phyloP scores from a whole-genome alignment of 2,797 vertebrate genomes.

The Rhynchonycteris naso region DNA sequence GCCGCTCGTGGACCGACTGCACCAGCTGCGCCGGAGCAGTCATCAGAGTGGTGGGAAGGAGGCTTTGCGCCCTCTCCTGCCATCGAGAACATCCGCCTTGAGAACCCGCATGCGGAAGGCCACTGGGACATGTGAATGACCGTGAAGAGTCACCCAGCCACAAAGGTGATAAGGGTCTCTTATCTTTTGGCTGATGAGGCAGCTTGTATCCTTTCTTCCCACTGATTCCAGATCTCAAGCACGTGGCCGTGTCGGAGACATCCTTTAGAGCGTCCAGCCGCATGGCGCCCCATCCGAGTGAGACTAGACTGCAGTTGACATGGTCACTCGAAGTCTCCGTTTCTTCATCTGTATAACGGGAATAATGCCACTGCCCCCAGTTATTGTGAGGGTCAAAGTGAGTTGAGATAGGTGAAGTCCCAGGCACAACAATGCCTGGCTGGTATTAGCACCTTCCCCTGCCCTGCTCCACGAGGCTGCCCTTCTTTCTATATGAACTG shows the following conservation, averaged over 20 bases:
- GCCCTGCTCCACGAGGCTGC: neutral
- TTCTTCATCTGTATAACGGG: neutral
- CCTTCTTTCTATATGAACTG: neutral
- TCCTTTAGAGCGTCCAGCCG: neutral
- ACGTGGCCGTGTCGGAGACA: neutral
- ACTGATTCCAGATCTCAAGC: neutral
- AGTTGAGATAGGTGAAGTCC: neutral
- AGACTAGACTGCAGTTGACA: neutral
- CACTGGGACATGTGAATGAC: too few relatives aligned
- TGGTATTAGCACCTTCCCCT: neutral
- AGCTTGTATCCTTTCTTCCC: neutral
- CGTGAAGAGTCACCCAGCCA: neutral
- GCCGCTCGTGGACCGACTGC: accelerated
- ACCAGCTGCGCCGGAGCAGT: neutral
- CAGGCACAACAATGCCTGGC: neutral
- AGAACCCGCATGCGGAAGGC: neutral
- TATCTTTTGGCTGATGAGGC: neutral
- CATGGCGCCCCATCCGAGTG: neutral
- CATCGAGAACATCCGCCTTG: neutral
- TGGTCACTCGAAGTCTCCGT: neutral
- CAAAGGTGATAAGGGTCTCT: neutral
- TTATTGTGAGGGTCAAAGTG: too few relatives aligned
- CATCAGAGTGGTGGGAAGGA: neutral
- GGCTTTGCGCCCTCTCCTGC: too few relatives aligned
- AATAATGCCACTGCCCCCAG: neutral